Conservation (phyloP, 2,113 vertebrate genomes). For the Paralichthys olivaceus region DNA sequence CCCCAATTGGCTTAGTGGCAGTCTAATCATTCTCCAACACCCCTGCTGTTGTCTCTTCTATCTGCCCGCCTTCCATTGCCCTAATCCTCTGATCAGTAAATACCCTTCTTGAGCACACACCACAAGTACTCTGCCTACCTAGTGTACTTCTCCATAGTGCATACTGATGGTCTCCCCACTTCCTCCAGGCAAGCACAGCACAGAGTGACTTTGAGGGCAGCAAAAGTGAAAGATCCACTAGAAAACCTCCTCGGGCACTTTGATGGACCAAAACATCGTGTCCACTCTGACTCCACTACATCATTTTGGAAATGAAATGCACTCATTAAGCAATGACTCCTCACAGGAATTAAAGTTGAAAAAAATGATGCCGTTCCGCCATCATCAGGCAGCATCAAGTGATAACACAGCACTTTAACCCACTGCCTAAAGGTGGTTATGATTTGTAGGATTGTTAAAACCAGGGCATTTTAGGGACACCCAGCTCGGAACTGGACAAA, state of each 20-base stretch:
- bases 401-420: no score
- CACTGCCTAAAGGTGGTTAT: no score
- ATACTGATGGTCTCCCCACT: conserved; percentile 41
- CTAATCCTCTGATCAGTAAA: conserved; percentile 82
- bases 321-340: conserved; percentile 7
- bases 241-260: conserved; percentile 18
- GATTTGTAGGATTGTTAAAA: no score
- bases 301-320: neutral
- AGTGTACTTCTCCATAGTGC: conserved; percentile 36
- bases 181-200: conserved; percentile 32
- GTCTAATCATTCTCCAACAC: conserved; percentile 78
- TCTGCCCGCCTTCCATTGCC: conserved; percentile 54
- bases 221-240: conserved; percentile 22
- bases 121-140: conserved; percentile 35
- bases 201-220: conserved; percentile 27
- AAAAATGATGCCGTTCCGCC: neutral
- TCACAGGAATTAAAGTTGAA: neutral
- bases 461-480: no score
- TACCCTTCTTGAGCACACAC: conserved; percentile 61
- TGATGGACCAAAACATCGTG: neutral
- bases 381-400: no score
- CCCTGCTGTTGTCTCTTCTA: conserved; percentile 74
- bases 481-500: no score
- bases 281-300: neutral
- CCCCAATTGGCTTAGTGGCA: conserved; percentile 79